Evolutionary conservation across 1,140 invertebrate species (phyloP).

Genomic region (Cotesia typhae): DNA sequence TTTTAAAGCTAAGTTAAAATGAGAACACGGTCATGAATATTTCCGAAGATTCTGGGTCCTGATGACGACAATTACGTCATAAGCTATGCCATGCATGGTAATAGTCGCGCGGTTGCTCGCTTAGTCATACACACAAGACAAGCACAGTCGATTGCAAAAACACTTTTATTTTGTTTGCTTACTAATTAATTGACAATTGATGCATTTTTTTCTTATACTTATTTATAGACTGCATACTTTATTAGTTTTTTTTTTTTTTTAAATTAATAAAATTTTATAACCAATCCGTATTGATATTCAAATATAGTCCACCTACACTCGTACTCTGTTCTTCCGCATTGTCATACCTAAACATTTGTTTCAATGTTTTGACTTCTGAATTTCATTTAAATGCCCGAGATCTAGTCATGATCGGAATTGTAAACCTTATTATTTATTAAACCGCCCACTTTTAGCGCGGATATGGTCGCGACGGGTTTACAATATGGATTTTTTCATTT

Average conservation of each 20-base stretch:
- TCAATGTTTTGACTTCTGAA: too few relatives aligned
- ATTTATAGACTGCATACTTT: constrained; percentile 7
- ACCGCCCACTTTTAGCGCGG: too few relatives aligned
- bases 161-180: not conserved
- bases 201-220: not conserved
- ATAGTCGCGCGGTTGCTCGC: constrained; percentile 44
- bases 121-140: constrained; percentile 51
- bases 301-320: constrained; percentile 4
- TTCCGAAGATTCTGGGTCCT: constrained; percentile 28
- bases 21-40: constrained; percentile 15
- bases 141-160: constrained; percentile 12
- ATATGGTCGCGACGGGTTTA: too few relatives aligned
- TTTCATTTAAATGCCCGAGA: too few relatives aligned
- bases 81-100: constrained; percentile 57
- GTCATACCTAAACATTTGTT: constrained; percentile 5
- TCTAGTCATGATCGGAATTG: too few relatives aligned
- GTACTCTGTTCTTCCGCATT: not conserved
- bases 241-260: constrained; percentile 1
- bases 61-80: constrained; percentile 52
- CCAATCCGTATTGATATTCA: not conserved
- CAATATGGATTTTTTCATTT: too few relatives aligned
- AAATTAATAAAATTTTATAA: not conserved
- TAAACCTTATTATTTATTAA: too few relatives aligned
- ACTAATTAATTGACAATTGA: constrained; percentile 11
- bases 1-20: constrained; percentile 3